phyloP scores from a whole-genome alignment of 1,140 invertebrate genomes.

The Sycobia sp. region DNA sequence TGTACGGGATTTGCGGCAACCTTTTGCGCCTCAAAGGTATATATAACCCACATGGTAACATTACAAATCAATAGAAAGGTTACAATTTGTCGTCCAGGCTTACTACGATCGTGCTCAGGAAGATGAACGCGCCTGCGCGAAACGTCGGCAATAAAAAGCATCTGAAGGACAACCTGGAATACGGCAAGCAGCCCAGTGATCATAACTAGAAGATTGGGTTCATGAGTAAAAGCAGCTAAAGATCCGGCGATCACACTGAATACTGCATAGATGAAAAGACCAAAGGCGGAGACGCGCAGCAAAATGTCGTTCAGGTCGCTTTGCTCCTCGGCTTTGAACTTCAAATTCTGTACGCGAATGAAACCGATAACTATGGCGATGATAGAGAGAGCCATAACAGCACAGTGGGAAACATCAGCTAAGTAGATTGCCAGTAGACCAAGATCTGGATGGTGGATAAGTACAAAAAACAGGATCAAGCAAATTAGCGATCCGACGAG shows the following conservation, averaged over 20 bases:
- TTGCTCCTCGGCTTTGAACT: constrained; percentile 87
- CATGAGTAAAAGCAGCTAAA: constrained; percentile 79
- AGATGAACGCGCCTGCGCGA: constrained; percentile 86
- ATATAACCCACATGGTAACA: constrained; percentile 93
- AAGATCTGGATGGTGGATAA: constrained; percentile 81
- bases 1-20: constrained; percentile 89
- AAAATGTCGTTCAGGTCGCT: constrained; percentile 89
- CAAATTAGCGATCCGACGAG: constrained; percentile 91
- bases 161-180: constrained; percentile 86
- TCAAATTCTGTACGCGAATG: constrained; percentile 78
- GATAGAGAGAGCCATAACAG: constrained; percentile 84
- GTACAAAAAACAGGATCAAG: constrained; percentile 91
- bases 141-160: constrained; percentile 94
- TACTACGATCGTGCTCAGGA: constrained; percentile 88
- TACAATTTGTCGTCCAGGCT: constrained; percentile 92
- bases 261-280: constrained; percentile 88
- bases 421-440: constrained; percentile 85
- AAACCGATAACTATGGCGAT: constrained; percentile 90
- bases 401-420: constrained; percentile 88
- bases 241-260: constrained; percentile 92
- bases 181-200: constrained; percentile 86
- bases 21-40: constrained; percentile 95
- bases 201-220: constrained; percentile 87
- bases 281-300: constrained; percentile 87
- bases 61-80: constrained; percentile 95